Conservation (phyloP, 2,797 vertebrate genomes). For the Mareca penelope region DNA sequence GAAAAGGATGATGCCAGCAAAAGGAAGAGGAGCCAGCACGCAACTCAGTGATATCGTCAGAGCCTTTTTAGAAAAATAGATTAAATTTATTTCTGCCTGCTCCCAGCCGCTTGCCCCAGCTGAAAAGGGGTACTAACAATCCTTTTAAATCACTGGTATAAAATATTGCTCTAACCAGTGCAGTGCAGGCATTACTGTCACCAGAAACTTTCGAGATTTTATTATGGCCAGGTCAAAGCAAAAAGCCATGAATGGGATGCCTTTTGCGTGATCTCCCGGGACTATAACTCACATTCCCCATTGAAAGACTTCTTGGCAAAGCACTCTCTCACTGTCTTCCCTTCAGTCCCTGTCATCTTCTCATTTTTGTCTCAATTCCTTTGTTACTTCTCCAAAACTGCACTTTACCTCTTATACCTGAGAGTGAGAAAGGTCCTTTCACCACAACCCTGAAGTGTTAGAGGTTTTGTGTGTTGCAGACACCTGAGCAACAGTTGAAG, state of each 20-base stretch:
- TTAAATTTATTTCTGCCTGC: constrained; percentile 48
- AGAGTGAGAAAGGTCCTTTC: not conserved
- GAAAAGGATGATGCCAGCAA: not conserved
- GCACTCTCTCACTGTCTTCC: not conserved
- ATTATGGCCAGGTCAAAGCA: constrained; percentile 49
- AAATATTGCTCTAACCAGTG: not conserved
- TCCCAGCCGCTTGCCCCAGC: constrained; percentile 14
- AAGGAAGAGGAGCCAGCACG: not conserved
- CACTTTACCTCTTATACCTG: not conserved
- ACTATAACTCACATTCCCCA: constrained; percentile 19
- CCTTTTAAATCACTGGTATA: constrained; percentile 38
- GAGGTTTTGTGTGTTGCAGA: not conserved
- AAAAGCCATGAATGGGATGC: constrained; percentile 44
- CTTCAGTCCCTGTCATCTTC: not conserved
- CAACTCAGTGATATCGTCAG: not conserved
- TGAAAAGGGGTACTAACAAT: constrained; percentile 32
- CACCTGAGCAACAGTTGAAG: not conserved
- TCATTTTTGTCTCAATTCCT: not conserved
- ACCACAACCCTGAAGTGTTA: not conserved
- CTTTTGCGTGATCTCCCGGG: constrained; percentile 23
- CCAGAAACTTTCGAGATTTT: constrained; percentile 14
- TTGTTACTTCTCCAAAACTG: constrained; percentile 5
- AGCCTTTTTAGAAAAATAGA: not conserved
- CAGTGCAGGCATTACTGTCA: not conserved
- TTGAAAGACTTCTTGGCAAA: not conserved